phyloP scores from a whole-genome alignment of 2,888 invertebrate species.

The Julus scanicus region DNA sequence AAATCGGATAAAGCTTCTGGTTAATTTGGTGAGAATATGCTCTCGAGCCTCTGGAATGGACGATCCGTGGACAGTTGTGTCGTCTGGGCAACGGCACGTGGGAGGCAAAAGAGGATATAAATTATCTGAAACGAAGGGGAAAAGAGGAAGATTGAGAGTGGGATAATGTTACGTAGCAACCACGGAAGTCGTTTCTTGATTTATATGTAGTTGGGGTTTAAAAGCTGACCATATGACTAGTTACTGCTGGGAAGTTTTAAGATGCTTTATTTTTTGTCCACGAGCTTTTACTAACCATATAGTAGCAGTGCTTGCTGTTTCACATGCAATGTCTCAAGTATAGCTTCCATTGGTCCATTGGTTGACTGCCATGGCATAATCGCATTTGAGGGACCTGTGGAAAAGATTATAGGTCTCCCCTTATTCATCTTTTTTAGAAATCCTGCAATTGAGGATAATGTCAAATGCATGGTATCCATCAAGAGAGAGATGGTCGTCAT shows the following conservation, averaged over 20 bases:
- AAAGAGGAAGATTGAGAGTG: conserved; percentile 5
- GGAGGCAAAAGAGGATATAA: not conserved
- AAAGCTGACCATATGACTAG: not conserved
- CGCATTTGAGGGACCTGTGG: too few species aligned
- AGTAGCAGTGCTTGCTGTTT: too few species aligned
- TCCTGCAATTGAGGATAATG: too few species aligned
- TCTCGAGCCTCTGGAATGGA: not conserved
- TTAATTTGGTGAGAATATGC: not conserved
- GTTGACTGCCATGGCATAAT: too few species aligned
- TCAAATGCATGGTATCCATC: too few species aligned
- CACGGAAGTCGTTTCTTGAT: not conserved
- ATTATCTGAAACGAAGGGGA: conserved; percentile 24
- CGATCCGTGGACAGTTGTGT: not conserved
- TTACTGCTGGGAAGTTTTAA: not conserved
- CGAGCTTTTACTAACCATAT: too few species aligned
- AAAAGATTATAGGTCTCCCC: too few species aligned
- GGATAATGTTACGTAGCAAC: conserved; percentile 39
- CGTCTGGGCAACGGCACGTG: conserved; percentile 32
- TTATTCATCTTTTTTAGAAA: too few species aligned
- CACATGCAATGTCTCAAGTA: too few species aligned
- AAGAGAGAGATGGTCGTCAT: too few species aligned
- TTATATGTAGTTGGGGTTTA: not conserved
- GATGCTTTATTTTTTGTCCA: not conserved
- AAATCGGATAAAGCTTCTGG: not conserved
- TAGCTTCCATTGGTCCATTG: too few species aligned